A percentile compares a stretch with the other conserved stretches of the same genome.
These are phyloP conservation scores for Drosophila limbata DNA, from an alignment of 2,888 invertebrate genomes.

Conservation along the genomic window DNA sequence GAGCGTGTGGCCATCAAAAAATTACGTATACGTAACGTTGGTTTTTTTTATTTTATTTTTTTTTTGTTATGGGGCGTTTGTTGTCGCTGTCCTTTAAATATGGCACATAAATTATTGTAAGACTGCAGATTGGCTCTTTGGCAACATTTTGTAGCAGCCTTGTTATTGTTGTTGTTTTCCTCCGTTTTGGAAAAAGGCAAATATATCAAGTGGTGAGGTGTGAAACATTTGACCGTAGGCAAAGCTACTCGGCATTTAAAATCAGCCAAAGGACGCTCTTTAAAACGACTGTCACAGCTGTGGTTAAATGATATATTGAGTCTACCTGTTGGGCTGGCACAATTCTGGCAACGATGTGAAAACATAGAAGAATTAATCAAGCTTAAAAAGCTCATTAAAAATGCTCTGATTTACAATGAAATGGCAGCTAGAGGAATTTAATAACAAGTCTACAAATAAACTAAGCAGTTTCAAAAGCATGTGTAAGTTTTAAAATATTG, in stretches of 20 bases:
- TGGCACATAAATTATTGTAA: constrained; percentile 78
- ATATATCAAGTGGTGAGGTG: constrained; percentile 68
- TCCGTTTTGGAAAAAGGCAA: constrained; percentile 14
- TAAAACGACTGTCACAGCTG: constrained; percentile 25
- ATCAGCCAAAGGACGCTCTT: constrained; percentile 37
- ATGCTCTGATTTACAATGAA: constrained; percentile 6
- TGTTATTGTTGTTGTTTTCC: constrained; percentile 13
- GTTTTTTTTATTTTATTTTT: constrained; percentile 31
- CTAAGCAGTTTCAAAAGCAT: too few relatives aligned
- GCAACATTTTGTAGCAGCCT: constrained; percentile 65
- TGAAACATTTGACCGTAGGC: constrained; percentile 62
- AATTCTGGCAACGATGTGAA: constrained; percentile 9
- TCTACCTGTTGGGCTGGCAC: constrained; percentile 27
- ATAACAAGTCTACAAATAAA: too few relatives aligned
- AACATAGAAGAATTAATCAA: constrained; percentile 16
- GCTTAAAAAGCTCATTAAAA: constrained; percentile 23
- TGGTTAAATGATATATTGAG: constrained; percentile 35
- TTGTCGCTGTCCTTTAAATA: constrained; percentile 78
- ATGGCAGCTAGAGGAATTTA: background rate
- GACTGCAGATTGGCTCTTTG: constrained; percentile 78
- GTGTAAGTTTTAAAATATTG: too few relatives aligned
- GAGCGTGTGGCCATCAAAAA: constrained; percentile 71
- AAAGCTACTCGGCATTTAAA: constrained; percentile 33
- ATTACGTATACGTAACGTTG: constrained; percentile 76
- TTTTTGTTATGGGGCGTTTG: constrained; percentile 39